A percentile compares a stretch with the other conserved stretches of the same genome.
These are phyloP conservation scores for Melinopterus prodromus DNA, from an alignment of 2,888 invertebrate species.

Conservation along the genomic window DNA sequence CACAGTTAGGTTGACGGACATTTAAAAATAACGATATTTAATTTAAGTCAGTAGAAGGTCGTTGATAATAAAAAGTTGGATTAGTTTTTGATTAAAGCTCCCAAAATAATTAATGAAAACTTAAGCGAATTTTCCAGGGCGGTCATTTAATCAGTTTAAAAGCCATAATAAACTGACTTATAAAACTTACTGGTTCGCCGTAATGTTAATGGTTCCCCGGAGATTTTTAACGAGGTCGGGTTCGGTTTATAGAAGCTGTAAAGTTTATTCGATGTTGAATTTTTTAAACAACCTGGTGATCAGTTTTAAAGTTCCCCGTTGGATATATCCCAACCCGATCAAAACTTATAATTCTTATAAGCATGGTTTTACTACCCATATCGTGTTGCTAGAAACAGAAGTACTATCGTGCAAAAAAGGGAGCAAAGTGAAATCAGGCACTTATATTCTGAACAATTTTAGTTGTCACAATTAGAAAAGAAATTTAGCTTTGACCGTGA, in stretches of 20 bases:
- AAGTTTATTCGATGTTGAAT: not conserved
- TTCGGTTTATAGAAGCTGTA: not conserved
- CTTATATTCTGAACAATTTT: too few species aligned
- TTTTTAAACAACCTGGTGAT: not conserved
- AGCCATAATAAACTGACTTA: not conserved
- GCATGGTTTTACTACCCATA: not conserved
- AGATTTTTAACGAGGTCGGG: not conserved
- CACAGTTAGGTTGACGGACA: too few species aligned
- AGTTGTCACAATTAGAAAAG: too few species aligned
- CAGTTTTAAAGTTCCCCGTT: not conserved
- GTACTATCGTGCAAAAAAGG: too few species aligned
- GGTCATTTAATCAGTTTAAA: constrained; percentile 4
- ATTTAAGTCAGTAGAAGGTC: not conserved
- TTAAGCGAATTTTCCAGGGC: not conserved
- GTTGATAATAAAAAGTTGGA: not conserved
- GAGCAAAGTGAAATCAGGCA: too few species aligned
- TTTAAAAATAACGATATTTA: not conserved
- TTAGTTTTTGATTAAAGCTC: not conserved
- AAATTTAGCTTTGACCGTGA: too few species aligned
- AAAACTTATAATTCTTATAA: not conserved
- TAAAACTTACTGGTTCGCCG: not conserved
- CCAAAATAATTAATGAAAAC: constrained; percentile 4
- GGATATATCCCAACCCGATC: not conserved
- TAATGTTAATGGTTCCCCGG: constrained; percentile 4
- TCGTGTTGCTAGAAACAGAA: too few species aligned